Percentiles rank a stretch among this genome's conserved stretches.
Evolutionary conservation across 2,797 vertebrate genomes (phyloP).

Genomic region (Diglossa cyanea): DNA sequence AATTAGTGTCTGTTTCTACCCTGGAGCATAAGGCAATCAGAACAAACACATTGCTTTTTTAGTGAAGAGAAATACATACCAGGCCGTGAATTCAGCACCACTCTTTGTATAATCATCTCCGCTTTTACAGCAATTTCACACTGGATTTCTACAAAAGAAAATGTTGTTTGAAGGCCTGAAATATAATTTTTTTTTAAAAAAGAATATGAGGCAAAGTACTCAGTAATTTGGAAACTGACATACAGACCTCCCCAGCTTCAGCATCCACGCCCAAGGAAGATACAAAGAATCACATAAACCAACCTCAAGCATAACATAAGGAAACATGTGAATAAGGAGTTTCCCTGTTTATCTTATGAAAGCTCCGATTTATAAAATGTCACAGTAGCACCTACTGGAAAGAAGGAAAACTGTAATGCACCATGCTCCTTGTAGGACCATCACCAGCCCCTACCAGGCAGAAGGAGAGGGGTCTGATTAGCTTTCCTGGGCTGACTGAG

Average conservation of each 20-base stretch:
- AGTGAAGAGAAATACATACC: slow-evolving; percentile 71
- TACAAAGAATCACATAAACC: not conserved
- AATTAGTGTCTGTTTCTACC: not conserved
- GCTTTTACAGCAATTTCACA: not conserved
- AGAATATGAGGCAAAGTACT: not conserved
- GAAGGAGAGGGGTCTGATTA: not conserved
- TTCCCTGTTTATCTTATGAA: not conserved
- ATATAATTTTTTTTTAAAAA: not conserved
- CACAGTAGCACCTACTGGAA: not conserved
- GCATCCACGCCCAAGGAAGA: not conserved
- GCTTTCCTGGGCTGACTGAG: not conserved
- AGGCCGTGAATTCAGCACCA: slow-evolving; percentile 77
- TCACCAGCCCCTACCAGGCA: not conserved
- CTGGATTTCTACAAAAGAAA: slow-evolving; percentile 34
- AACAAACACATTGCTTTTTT: not conserved
- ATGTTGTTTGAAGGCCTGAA: not conserved
- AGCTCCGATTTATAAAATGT: not conserved
- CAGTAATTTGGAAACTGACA: not conserved
- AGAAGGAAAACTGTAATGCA: not conserved
- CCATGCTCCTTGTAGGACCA: not conserved
- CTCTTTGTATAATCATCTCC: slow-evolving; percentile 74
- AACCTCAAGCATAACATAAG: not conserved
- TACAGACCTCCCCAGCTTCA: not conserved
- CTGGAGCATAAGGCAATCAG: not conserved
- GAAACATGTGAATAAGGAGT: not conserved